Percentiles rank a stretch among this genome's conserved stretches.
phyloP scores from a whole-genome alignment of 2,113 vertebrate species.

The Willisornis vidua region DNA sequence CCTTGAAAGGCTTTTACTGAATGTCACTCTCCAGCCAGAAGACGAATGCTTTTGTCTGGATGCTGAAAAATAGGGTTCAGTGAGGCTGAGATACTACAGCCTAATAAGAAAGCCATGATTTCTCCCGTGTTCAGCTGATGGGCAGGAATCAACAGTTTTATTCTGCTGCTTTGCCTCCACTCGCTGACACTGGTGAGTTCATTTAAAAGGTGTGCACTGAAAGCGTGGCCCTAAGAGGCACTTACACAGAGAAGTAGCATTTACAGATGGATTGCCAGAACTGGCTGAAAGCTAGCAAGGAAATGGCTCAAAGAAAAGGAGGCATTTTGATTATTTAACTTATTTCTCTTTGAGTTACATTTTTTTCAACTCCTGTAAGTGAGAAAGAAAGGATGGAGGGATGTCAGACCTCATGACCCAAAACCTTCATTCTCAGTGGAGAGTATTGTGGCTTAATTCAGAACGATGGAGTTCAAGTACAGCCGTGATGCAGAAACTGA shows the following conservation, averaged over 20 bases:
- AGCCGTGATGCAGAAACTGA: background rate
- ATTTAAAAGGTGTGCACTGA: constrained; percentile 10
- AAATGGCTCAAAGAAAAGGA: background rate
- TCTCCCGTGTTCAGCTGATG: background rate
- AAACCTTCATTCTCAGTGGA: background rate
- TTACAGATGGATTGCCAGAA: constrained; percentile 8
- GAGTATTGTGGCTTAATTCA: background rate
- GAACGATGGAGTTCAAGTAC: background rate
- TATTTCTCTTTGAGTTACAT: background rate
- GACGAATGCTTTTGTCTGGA: constrained; percentile 32
- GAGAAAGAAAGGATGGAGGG: background rate
- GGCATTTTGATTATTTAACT: background rate
- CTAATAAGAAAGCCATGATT: background rate
- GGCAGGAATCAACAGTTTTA: constrained; percentile 21
- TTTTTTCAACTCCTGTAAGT: background rate
- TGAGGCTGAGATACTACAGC: background rate
- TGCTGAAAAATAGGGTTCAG: constrained; percentile 4
- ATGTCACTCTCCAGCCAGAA: constrained; percentile 2
- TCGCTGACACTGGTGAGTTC: background rate
- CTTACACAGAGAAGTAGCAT: background rate
- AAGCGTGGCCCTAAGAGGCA: constrained; percentile 18
- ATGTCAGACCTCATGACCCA: background rate
- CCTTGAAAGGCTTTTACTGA: constrained; percentile 48
- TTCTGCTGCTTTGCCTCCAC: background rate
- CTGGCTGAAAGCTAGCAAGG: background rate